Evolutionary conservation across 2,797 vertebrate genomes (phyloP).

Genomic region (Cottoperca gobio): DNA sequence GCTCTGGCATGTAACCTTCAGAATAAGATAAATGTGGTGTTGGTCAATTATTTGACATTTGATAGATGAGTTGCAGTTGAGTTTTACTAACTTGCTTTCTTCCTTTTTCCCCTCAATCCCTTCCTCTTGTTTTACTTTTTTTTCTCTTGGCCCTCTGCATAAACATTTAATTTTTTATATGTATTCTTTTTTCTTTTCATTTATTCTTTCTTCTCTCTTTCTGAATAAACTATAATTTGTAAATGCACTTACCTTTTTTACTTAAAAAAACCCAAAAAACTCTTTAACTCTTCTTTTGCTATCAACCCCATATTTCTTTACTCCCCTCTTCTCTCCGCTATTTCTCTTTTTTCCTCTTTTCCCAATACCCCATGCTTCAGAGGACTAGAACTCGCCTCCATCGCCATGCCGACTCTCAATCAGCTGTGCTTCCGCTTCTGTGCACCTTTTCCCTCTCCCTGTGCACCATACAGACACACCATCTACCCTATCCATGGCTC

Average conservation of each 20-base stretch:
- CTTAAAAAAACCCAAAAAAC: too few species aligned
- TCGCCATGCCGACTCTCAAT: constrained; percentile 72
- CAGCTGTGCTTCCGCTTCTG: constrained; percentile 80
- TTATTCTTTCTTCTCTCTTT: constrained; percentile 2
- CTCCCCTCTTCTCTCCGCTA: not conserved
- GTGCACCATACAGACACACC: constrained; percentile 15
- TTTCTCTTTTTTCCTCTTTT: constrained; percentile 13
- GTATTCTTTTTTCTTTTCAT: constrained; percentile 5
- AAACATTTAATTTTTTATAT: not conserved
- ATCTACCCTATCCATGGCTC: not conserved
- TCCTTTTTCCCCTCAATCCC: constrained; percentile 61
- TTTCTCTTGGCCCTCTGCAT: not conserved
- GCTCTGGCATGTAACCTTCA: not conserved
- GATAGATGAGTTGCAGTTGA: constrained; percentile 39
- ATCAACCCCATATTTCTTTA: too few species aligned
- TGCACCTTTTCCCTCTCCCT: constrained; percentile 59
- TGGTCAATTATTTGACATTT: constrained; percentile 41
- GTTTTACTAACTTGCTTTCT: constrained; percentile 82
- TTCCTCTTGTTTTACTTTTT: constrained; percentile 20
- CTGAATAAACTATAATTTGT: constrained; percentile 4
- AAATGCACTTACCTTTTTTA: too few species aligned
- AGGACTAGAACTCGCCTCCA: constrained; percentile 80
- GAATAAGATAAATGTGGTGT: not conserved
- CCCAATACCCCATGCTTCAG: constrained; percentile 69
- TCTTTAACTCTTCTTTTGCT: too few species aligned